A percentile compares a stretch with the other conserved stretches of the same genome.
These are phyloP conservation scores for Eleginops maclovinus DNA, from an alignment of 2,113 vertebrate genomes.

Conservation along the genomic window DNA sequence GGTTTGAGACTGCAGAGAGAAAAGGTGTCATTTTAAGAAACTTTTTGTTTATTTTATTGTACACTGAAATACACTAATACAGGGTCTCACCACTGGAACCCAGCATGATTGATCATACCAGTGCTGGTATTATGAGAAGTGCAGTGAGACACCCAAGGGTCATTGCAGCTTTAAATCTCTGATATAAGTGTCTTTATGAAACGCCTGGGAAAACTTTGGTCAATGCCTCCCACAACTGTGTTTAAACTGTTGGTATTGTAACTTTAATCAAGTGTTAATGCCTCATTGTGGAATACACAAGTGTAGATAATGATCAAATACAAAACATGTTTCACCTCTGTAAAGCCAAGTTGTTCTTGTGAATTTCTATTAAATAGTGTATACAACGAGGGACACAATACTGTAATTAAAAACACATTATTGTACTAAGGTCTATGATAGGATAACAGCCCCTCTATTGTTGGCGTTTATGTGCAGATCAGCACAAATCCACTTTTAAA, in stretches of 20 bases:
- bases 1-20: constrained; percentile 2
- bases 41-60: not conserved
- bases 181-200: constrained; percentile 39
- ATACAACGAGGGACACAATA: constrained; percentile 35
- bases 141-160: constrained; percentile 35
- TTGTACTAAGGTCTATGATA: constrained; percentile 41
- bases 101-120: constrained; percentile 15
- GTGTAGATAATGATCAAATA: constrained; percentile 34
- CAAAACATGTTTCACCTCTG: constrained; percentile 15
- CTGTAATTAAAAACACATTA: constrained; percentile 67
- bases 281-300: constrained; percentile 4
- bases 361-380: constrained; percentile 41
- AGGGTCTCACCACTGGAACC: constrained; percentile 8
- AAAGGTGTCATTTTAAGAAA: not conserved
- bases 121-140: constrained; percentile 36
- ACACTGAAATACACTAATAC: not conserved
- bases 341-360: constrained; percentile 20
- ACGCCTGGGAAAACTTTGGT: constrained; percentile 16
- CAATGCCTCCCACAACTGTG: not conserved
- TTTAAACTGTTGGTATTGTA: constrained; percentile 7
- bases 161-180: constrained; percentile 34
- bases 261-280: constrained; percentile 1
- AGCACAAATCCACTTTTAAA: constrained; percentile 75
- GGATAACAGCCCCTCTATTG: constrained; percentile 45
- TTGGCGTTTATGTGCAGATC: constrained; percentile 65